Conservation (phyloP, 1,140 invertebrate genomes). For the Maconellicoccus hirsutus region DNA sequence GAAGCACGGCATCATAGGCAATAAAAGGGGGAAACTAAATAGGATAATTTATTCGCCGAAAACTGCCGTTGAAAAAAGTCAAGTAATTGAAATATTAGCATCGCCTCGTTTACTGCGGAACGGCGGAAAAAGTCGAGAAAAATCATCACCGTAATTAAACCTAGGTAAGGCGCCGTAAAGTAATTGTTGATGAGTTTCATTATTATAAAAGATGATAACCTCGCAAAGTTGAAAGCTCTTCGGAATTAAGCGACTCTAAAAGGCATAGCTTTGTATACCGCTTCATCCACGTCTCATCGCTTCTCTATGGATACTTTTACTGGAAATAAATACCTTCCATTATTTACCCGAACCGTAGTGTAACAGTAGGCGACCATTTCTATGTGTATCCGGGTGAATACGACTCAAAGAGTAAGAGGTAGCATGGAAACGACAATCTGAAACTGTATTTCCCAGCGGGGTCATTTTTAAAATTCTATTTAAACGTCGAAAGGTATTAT, state of each 20-base stretch:
- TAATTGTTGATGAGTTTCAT: constrained; percentile 9
- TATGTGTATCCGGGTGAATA: neutral
- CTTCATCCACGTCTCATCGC: neutral
- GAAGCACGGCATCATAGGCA: too few species aligned
- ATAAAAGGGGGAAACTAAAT: too few species aligned
- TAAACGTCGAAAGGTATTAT: constrained; percentile 1
- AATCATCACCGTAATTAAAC: neutral
- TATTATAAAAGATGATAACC: neutral
- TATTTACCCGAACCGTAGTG: neutral
- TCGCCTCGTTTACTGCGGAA: too few species aligned
- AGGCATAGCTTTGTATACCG: too few species aligned
- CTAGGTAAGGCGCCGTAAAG: neutral
- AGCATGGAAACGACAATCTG: neutral
- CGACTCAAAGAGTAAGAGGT: neutral
- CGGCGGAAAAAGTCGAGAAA: neutral
- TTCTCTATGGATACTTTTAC: neutral
- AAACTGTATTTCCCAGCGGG: constrained; percentile 2
- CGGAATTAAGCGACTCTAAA: neutral
- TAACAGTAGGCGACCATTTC: neutral
- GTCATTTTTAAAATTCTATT: constrained; percentile 10
- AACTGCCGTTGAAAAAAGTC: too few species aligned
- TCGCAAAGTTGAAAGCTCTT: neutral
- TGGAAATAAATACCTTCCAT: neutral
- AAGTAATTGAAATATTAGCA: too few species aligned
- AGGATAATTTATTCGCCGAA: too few species aligned